These are phyloP conservation scores for Rhagologus leucostigma DNA, from an alignment of 2,113 vertebrate genomes.

Conservation along the genomic window DNA sequence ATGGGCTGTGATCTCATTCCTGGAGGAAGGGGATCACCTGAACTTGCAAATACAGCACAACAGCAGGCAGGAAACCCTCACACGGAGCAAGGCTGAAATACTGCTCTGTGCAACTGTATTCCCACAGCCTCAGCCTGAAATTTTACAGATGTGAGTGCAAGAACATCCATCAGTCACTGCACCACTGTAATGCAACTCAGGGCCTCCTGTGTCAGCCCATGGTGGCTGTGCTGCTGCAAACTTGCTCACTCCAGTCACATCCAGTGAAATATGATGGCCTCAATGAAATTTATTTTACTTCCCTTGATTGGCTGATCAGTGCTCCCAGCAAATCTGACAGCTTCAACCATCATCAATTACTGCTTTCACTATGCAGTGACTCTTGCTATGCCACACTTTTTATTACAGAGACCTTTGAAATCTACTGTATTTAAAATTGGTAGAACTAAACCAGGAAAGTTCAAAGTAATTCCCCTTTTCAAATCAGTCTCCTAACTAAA, in stretches of 20 bases:
- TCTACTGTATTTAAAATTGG: background rate
- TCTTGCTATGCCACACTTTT: background rate
- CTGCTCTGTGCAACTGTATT: background rate
- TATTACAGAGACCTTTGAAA: conserved; percentile 6
- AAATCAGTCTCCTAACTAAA: background rate
- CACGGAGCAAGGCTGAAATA: background rate
- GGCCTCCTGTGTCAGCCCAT: background rate
- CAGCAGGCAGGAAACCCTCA: background rate
- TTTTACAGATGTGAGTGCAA: background rate
- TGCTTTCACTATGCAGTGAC: background rate
- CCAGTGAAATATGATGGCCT: conserved; percentile 4
- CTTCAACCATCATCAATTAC: conserved; percentile 42
- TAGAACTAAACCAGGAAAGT: conserved; percentile 4
- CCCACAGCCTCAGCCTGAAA: background rate
- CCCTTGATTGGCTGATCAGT: conserved; percentile 22
- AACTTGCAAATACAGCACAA: background rate
- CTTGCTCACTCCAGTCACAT: background rate
- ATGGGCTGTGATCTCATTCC: background rate
- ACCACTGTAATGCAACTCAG: background rate
- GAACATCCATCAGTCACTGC: background rate
- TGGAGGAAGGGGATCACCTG: background rate
- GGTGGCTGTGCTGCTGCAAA: background rate
- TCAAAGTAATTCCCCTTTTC: background rate
- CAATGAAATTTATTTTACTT: conserved; percentile 17
- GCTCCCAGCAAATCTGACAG: conserved; percentile 26